Conservation (phyloP, 2,888 invertebrate genomes). For the Vesta saturnalis region DNA sequence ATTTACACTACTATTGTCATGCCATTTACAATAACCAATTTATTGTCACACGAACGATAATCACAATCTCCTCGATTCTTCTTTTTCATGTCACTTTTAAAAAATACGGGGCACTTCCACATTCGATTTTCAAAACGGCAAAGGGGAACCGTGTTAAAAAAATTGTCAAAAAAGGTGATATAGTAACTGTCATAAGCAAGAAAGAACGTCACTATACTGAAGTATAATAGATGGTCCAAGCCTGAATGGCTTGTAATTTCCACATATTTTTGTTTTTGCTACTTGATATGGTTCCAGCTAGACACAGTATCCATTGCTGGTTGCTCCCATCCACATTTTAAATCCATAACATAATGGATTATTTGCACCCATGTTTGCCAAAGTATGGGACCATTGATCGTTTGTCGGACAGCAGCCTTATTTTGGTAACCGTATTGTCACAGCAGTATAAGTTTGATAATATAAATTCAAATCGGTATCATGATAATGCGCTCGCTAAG, state of each 20-base stretch:
- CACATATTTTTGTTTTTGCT: neutral
- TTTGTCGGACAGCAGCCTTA: neutral
- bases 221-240: neutral
- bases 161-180: too few species aligned
- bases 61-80: too few species aligned
- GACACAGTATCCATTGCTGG: neutral
- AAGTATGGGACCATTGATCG: neutral
- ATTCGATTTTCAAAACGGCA: too few species aligned
- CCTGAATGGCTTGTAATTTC: neutral
- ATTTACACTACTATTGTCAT: too few species aligned
- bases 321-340: neutral
- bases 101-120: too few species aligned
- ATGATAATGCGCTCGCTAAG: neutral
- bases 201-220: neutral
- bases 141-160: too few species aligned
- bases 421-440: neutral
- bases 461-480: neutral
- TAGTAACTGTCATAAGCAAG: too few species aligned
- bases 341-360: neutral
- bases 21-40: too few species aligned
- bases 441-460: neutral
- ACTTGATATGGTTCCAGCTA: neutral
- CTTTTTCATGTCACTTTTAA: too few species aligned
- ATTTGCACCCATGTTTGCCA: neutral
- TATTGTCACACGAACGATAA: too few species aligned